Evolutionary conservation across 2,797 vertebrate species (phyloP).

Genomic region (Rhynchotus rufescens): DNA sequence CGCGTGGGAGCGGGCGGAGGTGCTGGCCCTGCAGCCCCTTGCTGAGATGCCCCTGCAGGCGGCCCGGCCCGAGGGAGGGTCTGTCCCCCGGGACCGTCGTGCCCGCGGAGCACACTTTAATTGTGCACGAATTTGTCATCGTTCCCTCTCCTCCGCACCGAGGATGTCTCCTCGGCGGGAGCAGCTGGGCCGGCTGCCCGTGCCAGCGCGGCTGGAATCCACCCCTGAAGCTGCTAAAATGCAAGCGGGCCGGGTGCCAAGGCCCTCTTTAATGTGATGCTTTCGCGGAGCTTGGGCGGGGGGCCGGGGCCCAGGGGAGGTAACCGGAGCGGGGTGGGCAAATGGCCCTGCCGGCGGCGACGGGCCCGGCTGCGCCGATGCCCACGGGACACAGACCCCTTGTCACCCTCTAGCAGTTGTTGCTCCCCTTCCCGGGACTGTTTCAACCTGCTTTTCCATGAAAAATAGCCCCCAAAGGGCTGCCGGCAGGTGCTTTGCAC

Average conservation of each 20-base stretch:
- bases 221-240: slow-evolving; percentile 57
- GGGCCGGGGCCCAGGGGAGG: neutral
- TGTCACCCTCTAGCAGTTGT: slow-evolving; percentile 35
- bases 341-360: neutral
- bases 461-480: neutral
- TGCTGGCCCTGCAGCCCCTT: no score
- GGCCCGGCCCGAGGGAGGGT: neutral
- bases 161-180: slow-evolving; percentile 59
- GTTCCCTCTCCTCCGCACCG: slow-evolving; percentile 55
- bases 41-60: neutral
- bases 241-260: slow-evolving; percentile 28
- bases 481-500: neutral
- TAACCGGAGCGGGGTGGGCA: neutral
- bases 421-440: neutral
- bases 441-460: neutral
- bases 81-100: no score
- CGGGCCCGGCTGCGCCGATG: neutral
- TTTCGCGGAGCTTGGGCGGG: slow-evolving; percentile 49
- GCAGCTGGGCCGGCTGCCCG: slow-evolving; percentile 62
- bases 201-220: slow-evolving; percentile 58
- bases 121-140: slow-evolving; percentile 57
- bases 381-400: neutral
- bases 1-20: accelerated
- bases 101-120: slow-evolving; percentile 13
- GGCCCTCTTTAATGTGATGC: slow-evolving; percentile 35